Evolutionary conservation across 1,140 invertebrate species (phyloP).

Genomic region (Neodiprion lecontei): DNA sequence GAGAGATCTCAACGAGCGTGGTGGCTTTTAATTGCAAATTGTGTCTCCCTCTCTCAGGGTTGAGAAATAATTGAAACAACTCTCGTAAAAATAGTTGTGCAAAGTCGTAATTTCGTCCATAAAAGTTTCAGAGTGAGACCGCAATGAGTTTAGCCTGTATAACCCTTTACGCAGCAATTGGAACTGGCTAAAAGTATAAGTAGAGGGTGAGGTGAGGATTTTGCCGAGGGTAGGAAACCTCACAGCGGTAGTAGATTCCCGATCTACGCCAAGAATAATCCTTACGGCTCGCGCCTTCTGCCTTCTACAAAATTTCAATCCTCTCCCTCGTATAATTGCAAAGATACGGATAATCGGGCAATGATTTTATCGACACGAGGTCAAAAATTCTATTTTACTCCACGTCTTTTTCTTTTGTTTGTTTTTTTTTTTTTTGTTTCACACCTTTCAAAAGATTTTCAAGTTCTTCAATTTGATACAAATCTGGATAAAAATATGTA

Average conservation of each 20-base stretch:
- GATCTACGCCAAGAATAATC: conserved; percentile 1
- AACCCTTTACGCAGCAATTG: conserved; percentile 7
- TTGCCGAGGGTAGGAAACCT: background rate
- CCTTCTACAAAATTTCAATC: too few species aligned
- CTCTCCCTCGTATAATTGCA: too few species aligned
- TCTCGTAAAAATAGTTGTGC: conserved; percentile 5
- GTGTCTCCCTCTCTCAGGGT: background rate
- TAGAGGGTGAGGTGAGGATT: background rate
- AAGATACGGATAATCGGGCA: too few species aligned
- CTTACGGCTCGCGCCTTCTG: background rate
- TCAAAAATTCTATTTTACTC: too few species aligned
- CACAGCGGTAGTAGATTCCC: background rate
- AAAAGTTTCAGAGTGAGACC: background rate
- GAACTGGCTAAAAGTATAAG: conserved; percentile 7
- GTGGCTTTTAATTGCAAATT: background rate
- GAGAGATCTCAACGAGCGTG: background rate
- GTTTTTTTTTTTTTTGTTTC: too few species aligned
- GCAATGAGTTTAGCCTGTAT: conserved; percentile 6
- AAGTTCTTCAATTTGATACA: too few species aligned
- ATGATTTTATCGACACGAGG: too few species aligned
- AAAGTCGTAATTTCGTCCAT: conserved; percentile 4
- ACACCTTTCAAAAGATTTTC: too few species aligned
- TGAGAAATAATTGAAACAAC: conserved; percentile 3
- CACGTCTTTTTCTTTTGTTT: too few species aligned
- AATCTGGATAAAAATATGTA: too few species aligned